Evolutionary conservation across 1,140 invertebrate species (phyloP), one percentile per base, ranked within the genome.

Genomic region (Saccostrea echinata): DNA sequence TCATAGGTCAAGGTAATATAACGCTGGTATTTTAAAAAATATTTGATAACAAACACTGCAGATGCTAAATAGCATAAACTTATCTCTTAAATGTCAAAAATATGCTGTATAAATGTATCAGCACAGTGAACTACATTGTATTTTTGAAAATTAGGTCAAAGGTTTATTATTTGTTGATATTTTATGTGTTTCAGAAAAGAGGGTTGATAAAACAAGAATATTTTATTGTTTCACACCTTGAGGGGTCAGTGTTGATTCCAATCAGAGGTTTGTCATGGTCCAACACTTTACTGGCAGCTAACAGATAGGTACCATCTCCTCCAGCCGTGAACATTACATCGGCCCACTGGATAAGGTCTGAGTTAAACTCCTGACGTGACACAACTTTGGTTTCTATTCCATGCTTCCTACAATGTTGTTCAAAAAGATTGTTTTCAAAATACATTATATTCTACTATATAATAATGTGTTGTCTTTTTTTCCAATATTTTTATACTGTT

Each of bases 191-290:
- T 43, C 2, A 6, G 2, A 43, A 43, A 6, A 43, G 35, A 43
- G 2, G 35, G 6, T 3, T 43, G 35, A 43, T 43, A 43, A 3
- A 43, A 43, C 2, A 43, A 3, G 35, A 43, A 43, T 57, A 16
- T 57, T 57, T 13, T 57, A 18, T 3, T 57, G 55, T 18, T 57
- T 21, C 21, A 57, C 13, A 71, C 95, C 96, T 95, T 30, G 96
- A 96, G 0, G 99, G 98, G 94, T 99, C 97, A n/a, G 98, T 99
- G 96, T 99, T 99, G 90, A 99, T 97, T 0, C 99, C 99, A 92
- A 99, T 97, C 57, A 99, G 97, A 30, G 98, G 98, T 93, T 98
- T 99, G 85, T 96, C 96, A 91, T 96, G 94, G 87, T 95, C 95
- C 27, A 95, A 93, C 81, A 99, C 97, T 94, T 97, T 96, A 93